Evolutionary conservation across 2,113 vertebrate genomes (phyloP), one percentile per base, ranked within the genome.

Genomic region (Nibea albiflora): DNA sequence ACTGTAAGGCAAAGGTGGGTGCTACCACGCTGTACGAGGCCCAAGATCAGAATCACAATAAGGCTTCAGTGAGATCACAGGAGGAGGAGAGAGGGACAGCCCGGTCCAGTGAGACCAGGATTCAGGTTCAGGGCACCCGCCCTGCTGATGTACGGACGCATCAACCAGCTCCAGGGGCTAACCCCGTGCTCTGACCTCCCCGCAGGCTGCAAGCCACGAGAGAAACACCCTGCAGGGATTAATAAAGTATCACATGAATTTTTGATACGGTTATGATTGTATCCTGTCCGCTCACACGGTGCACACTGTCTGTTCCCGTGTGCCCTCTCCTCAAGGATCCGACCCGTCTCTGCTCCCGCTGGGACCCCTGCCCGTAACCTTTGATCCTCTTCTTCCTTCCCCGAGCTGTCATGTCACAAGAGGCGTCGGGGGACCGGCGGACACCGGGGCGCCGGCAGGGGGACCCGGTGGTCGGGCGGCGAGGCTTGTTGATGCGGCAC

Each of bases 371-470:
- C 79, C 87, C 71, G 83, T 73, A 90, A 78, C 91, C 89, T 89
- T 92, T 92, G 85, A 93, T 90, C 88, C 89, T 83, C 86, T 88
- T 94, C 92, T 90, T 95, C 75, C 92, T 94, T 76, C 89, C 92
- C 87, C 90, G 91, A 85, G 92, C 90, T 92, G 92, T 95, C 95
- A 96, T 95, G 93, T 95, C 95, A 95, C 90, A 87, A 88, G 80
- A 88, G 91, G 85, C 89, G 72, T 56, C 64, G 77, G 88, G 80
- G 84, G 81, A 85, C 88, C 88, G 87, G 73, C 50, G 84, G 85
- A 61, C 86, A 87, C 82, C 78, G 83, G 85, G 81, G 83, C 83
- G 82, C 81, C 85, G 84, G 81, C 73, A 77, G 70, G 76, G 76
- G 78, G 76, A 85, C 86, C 81, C 88, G 79, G 83, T 56, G 79